A percentile compares a stretch with the other conserved stretches of the same genome.
Conservation (phyloP, 2,797 vertebrate species). For the Sebastes taczanowskii region DNA sequence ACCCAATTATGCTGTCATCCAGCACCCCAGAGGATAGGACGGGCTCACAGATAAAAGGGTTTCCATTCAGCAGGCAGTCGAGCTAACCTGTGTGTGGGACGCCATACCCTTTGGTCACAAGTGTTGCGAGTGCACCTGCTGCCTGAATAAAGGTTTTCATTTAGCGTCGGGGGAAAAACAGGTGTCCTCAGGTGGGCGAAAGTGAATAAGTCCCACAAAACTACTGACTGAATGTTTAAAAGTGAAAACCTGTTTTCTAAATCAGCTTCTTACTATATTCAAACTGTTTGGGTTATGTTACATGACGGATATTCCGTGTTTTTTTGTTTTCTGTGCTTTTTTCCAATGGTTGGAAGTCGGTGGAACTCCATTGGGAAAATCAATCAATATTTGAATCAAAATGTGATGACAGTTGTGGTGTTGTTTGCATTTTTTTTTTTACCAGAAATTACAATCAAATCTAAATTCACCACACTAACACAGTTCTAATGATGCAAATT, state of each 20-base stretch:
- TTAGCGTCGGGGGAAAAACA: conserved; percentile 14
- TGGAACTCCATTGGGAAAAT: background rate
- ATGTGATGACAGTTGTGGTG: background rate
- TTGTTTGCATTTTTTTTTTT: background rate
- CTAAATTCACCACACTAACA: background rate
- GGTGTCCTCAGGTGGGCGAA: conserved; percentile 3
- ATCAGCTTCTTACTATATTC: background rate
- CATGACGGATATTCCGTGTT: background rate
- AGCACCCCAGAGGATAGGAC: conserved; percentile 74
- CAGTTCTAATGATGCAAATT: background rate
- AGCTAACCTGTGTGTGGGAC: conserved; percentile 56
- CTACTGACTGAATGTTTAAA: background rate
- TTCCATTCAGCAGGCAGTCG: conserved; percentile 65
- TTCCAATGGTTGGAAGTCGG: background rate
- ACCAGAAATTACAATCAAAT: background rate
- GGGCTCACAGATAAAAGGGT: conserved; percentile 71
- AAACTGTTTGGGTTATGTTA: background rate
- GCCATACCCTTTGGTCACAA: conserved; percentile 53
- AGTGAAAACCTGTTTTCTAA: background rate
- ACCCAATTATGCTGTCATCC: conserved; percentile 85
- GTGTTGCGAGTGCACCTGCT: conserved; percentile 66
- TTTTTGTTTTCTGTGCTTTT: background rate
- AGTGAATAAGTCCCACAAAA: background rate
- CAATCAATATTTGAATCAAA: background rate
- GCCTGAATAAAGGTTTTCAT: conserved; percentile 48